Percentiles rank a stretch among this genome's conserved stretches.
These are phyloP conservation scores for Contarinia nasturtii DNA, from an alignment of 1,140 invertebrate genomes.

Conservation along the genomic window DNA sequence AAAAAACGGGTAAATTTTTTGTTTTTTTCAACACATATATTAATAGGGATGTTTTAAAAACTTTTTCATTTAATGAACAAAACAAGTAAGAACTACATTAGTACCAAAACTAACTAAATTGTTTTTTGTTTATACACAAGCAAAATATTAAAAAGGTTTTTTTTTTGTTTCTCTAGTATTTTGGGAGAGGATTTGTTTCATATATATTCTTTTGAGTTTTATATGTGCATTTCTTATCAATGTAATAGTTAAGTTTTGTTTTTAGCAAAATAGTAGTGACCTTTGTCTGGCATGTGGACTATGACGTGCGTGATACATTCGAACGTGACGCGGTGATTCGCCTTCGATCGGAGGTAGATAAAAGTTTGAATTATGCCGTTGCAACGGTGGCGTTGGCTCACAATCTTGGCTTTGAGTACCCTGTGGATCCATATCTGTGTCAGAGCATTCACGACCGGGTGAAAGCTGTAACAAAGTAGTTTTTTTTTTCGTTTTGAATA, in stretches of 20 bases:
- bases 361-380: constrained; percentile 82
- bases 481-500: neutral
- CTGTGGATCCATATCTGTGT: constrained; percentile 59
- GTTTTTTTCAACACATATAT: too few relatives aligned
- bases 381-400: constrained; percentile 76
- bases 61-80: too few relatives aligned
- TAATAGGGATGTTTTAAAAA: too few relatives aligned
- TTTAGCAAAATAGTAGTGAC: constrained; percentile 16
- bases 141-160: too few relatives aligned
- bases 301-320: constrained; percentile 42
- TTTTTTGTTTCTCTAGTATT: neutral
- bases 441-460: constrained; percentile 53
- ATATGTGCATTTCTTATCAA: neutral
- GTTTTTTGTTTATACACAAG: neutral
- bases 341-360: constrained; percentile 48
- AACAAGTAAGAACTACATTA: too few relatives aligned
- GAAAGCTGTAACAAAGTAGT: constrained; percentile 36
- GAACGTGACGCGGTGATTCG: constrained; percentile 38
- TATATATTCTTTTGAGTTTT: neutral
- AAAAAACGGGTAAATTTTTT: too few relatives aligned
- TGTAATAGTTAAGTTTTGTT: too few relatives aligned
- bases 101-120: neutral
- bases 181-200: too few relatives aligned
- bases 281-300: constrained; percentile 58
- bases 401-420: constrained; percentile 82